Evolutionary conservation across 2,888 invertebrate genomes (phyloP).

Genomic region (Catocala sponsa): DNA sequence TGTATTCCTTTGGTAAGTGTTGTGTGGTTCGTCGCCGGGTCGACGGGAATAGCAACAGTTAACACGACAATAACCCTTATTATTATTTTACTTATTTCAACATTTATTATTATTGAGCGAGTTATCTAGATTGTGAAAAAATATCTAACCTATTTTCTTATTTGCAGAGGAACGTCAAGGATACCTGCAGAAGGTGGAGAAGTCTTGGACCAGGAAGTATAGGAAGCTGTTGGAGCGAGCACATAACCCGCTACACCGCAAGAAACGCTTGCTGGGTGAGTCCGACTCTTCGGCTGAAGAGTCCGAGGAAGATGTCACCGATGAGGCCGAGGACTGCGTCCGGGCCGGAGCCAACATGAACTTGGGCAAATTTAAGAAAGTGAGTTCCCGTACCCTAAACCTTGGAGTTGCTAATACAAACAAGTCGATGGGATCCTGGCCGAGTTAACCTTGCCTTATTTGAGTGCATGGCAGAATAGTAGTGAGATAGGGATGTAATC

Average conservation of each 20-base stretch:
- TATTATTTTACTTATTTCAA: neutral
- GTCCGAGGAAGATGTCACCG: conserved; percentile 81
- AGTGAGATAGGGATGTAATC: no score
- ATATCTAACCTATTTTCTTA: neutral
- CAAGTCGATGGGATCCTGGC: no score
- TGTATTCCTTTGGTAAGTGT: conserved; percentile 7
- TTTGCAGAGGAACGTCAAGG: conserved; percentile 91
- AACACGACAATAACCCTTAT: no score
- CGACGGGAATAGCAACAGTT: no score
- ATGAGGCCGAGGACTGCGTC: conserved; percentile 92
- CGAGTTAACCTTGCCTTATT: no score
- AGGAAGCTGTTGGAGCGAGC: conserved; percentile 68
- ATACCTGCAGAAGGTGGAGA: conserved; percentile 91
- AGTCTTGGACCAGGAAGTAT: conserved; percentile 91
- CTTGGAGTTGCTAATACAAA: no score
- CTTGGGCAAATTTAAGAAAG: conserved; percentile 64
- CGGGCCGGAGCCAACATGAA: conserved; percentile 73
- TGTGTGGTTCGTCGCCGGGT: neutral
- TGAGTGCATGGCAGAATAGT: no score
- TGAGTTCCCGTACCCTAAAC: conserved; percentile 24
- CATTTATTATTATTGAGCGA: no score
- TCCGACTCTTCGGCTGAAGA: conserved; percentile 72
- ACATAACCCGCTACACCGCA: conserved; percentile 66
- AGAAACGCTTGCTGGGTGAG: conserved; percentile 60
- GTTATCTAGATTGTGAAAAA: no score